Conservation (phyloP, 1,140 invertebrate species). For the Pseudomyrmex gracilis region DNA sequence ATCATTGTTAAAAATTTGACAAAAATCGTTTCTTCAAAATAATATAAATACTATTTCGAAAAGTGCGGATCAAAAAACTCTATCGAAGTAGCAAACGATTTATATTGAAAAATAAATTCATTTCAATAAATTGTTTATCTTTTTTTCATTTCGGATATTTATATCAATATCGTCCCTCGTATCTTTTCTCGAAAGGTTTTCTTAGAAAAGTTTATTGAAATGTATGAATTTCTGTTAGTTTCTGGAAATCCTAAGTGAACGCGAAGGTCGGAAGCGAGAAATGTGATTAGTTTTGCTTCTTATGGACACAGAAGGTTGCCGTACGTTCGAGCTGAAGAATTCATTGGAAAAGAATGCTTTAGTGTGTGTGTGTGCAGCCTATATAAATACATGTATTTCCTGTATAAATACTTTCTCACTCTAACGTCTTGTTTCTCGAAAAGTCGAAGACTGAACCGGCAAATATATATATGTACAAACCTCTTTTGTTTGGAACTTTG, state of each 20-base stretch:
- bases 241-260: conserved; percentile 46
- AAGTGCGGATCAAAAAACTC: no score
- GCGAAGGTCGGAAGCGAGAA: conserved; percentile 65
- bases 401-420: conserved; percentile 9
- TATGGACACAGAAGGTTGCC: conserved; percentile 45
- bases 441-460: conserved; percentile 20
- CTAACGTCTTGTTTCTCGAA: neutral
- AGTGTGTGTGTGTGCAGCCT: conserved; percentile 36
- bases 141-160: no score
- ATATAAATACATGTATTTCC: neutral
- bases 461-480: conserved; percentile 32
- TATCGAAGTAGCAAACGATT: no score
- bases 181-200: no score
- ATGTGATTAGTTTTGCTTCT: conserved; percentile 69
- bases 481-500: conserved; percentile 13
- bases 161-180: no score
- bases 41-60: no score
- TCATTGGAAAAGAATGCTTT: conserved; percentile 61
- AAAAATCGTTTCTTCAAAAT: no score
- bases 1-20: no score
- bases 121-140: no score
- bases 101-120: no score
- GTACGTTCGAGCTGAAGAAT: conserved; percentile 20
- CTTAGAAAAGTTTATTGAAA: no score
- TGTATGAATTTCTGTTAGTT: conserved; percentile 31